A percentile compares a stretch with the other conserved stretches of the same genome.
These are phyloP conservation scores for Cordilura impudica DNA, from an alignment of 2,888 invertebrate genomes.

Conservation along the genomic window DNA sequence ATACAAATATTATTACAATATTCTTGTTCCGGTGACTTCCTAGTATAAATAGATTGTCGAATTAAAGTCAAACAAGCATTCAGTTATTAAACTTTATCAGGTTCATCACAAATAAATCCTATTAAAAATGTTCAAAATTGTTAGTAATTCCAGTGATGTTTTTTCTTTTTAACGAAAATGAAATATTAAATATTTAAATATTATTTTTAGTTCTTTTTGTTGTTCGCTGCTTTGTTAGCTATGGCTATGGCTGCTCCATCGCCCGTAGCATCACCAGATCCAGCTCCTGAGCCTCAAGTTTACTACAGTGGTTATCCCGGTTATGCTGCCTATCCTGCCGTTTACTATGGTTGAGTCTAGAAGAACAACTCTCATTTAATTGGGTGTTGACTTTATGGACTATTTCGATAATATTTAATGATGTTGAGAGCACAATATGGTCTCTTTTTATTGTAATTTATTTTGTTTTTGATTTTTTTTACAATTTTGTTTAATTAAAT, in stretches of 20 bases:
- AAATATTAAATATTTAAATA: neutral
- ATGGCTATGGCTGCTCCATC: slow-evolving; percentile 58
- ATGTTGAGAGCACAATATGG: neutral
- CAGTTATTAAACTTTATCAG: neutral
- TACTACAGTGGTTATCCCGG: slow-evolving; percentile 52
- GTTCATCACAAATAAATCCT: slow-evolving; percentile 8
- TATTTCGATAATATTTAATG: neutral
- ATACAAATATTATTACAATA: neutral
- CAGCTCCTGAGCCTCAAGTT: slow-evolving; percentile 57
- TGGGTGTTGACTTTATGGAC: neutral
- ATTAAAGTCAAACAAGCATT: slow-evolving; percentile 6
- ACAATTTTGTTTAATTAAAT: slow-evolving; percentile 22
- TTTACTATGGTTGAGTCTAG: slow-evolving; percentile 61
- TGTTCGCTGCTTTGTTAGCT: slow-evolving; percentile 65
- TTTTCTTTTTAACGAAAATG: neutral
- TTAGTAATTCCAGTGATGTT: slow-evolving; percentile 12
- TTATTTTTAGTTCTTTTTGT: slow-evolving; percentile 60
- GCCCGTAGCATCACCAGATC: slow-evolving; percentile 56
- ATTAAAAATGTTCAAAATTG: slow-evolving; percentile 61
- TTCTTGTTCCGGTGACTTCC: neutral
- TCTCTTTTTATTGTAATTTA: neutral
- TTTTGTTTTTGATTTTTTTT: neutral
- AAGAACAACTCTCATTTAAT: neutral
- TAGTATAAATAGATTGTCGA: slow-evolving; percentile 34
- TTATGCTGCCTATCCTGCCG: slow-evolving; percentile 59